Evolutionary conservation across 2,888 invertebrate genomes (phyloP).

Genomic region (Dicyrtoma fusca): DNA sequence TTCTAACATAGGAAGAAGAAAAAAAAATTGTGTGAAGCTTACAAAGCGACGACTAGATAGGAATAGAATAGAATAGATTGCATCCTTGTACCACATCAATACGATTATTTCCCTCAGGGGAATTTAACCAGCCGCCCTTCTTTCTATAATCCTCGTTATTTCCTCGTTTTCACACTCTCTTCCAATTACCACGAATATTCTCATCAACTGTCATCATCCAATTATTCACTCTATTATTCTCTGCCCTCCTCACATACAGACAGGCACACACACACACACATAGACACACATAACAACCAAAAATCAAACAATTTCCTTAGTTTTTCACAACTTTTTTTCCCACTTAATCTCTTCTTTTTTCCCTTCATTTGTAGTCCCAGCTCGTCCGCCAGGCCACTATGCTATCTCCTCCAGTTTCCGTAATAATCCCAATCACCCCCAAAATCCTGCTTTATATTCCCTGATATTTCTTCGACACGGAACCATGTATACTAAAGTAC

Average conservation of each 20-base stretch:
- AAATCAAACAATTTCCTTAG: slow-evolving; percentile 34
- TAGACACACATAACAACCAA: slow-evolving; percentile 22
- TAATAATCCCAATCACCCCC: not conserved
- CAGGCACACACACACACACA: no score
- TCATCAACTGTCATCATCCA: slow-evolving; percentile 39
- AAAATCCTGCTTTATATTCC: no score
- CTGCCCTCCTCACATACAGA: not conserved
- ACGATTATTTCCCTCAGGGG: slow-evolving; percentile 34
- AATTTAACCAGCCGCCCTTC: slow-evolving; percentile 29
- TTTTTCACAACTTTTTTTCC: slow-evolving; percentile 15
- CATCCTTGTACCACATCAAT: slow-evolving; percentile 28
- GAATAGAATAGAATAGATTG: no score
- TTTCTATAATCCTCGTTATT: slow-evolving; percentile 36
- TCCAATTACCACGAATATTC: slow-evolving; percentile 36
- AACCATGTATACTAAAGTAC: no score
- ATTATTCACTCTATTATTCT: slow-evolving; percentile 26
- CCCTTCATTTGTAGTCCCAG: not conserved
- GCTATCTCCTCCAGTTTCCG: not conserved
- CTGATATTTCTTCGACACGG: no score
- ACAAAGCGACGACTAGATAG: slow-evolving; percentile 4
- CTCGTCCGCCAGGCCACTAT: not conserved
- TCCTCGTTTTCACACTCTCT: slow-evolving; percentile 38
- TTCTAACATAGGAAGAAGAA: not conserved
- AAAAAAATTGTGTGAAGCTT: slow-evolving; percentile 22
- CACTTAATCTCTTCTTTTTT: not conserved